A percentile compares a stretch with the other conserved stretches of the same genome.
Evolutionary conservation across 35 echinoderm and acorn worm genomes (phyloP).

Genomic region (Ophiothrix spiculata): DNA sequence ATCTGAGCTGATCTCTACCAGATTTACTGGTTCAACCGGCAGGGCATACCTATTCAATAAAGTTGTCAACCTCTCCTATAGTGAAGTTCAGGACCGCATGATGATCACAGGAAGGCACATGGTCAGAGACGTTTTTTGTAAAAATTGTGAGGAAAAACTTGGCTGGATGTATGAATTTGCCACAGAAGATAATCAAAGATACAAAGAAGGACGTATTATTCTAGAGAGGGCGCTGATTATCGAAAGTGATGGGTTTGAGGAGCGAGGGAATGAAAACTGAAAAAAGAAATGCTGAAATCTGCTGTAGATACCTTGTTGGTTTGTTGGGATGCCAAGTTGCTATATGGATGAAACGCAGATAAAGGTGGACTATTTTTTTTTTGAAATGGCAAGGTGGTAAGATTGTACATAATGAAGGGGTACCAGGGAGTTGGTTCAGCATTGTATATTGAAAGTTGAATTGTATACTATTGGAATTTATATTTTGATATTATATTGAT

Average conservation of each 20-base stretch:
- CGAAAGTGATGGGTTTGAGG: conserved; percentile 94
- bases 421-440: not conserved
- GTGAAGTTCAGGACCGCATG: conserved; percentile 95
- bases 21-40: conserved; percentile 95
- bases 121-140: conserved; percentile 96
- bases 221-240: conserved; percentile 94
- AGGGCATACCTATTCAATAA: conserved; percentile 95
- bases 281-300: not conserved
- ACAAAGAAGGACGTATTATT: conserved; percentile 92
- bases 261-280: conserved; percentile 36
- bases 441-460: too few species aligned
- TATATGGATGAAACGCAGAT: too few species aligned
- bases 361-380: too few species aligned
- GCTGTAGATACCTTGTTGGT: not conserved
- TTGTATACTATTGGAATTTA: too few species aligned
- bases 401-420: too few species aligned
- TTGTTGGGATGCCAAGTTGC: too few species aligned
- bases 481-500: too few species aligned
- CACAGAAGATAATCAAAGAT: conserved; percentile 95
- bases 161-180: conserved; percentile 99
- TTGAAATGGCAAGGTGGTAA: too few species aligned
- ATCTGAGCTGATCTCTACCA: conserved; percentile 83
- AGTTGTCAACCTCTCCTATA: conserved; percentile 90
- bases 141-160: conserved; percentile 93
- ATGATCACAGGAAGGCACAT: conserved; percentile 99